Percentiles rank a stretch among this genome's conserved stretches.
Evolutionary conservation across 1,140 invertebrate genomes (phyloP).

Genomic region (Chymomyza costata): DNA sequence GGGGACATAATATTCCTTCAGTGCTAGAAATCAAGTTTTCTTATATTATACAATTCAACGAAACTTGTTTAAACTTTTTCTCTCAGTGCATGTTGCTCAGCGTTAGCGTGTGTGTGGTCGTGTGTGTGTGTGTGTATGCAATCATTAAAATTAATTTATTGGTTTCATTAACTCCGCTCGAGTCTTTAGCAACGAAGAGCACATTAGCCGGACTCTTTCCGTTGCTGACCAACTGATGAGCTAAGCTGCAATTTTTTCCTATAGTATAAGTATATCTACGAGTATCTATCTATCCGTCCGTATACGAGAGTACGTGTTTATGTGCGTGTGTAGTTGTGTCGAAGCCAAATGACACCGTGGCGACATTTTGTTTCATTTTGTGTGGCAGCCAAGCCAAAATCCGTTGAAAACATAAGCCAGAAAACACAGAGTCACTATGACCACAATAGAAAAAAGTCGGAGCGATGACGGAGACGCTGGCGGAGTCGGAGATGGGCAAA

Average conservation of each 20-base stretch:
- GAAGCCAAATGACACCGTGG: constrained; percentile 62
- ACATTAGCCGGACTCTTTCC: constrained; percentile 47
- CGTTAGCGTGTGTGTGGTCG: constrained; percentile 3
- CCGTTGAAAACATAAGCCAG: constrained; percentile 70
- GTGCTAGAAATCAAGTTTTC: too few relatives aligned
- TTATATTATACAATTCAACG: too few relatives aligned
- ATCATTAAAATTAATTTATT: constrained; percentile 75
- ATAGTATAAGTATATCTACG: too few relatives aligned
- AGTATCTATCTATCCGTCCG: too few relatives aligned
- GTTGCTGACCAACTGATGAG: constrained; percentile 9
- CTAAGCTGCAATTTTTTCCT: constrained; percentile 32
- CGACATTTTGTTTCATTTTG: constrained; percentile 57
- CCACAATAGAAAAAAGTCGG: not conserved
- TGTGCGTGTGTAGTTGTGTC: constrained; percentile 18
- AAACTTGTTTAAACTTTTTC: constrained; percentile 4
- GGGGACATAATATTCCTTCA: too few relatives aligned
- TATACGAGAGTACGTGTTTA: too few relatives aligned
- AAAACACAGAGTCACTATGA: constrained; percentile 28
- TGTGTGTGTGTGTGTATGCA: constrained; percentile 46
- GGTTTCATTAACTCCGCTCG: constrained; percentile 69
- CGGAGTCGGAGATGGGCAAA: constrained; percentile 5
- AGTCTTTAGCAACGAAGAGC: constrained; percentile 55
- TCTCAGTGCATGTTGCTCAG: constrained; percentile 10
- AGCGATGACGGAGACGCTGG: not conserved
- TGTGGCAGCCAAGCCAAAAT: constrained; percentile 55